Evolutionary conservation across 2,888 invertebrate genomes (phyloP).

Genomic region (Nymphalis c-album): DNA sequence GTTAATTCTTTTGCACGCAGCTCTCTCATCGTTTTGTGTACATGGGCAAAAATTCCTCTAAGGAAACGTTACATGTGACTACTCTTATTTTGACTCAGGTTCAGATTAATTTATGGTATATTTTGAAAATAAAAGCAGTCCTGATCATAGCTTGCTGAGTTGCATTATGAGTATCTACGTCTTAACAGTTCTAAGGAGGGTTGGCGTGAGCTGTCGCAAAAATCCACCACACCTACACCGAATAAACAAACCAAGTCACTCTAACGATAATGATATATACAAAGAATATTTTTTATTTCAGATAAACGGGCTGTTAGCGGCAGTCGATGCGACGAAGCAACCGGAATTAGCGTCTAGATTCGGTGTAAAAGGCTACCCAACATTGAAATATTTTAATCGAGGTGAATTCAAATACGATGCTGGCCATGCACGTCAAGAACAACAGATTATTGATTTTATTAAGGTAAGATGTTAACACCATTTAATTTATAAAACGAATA

Average conservation of each 20-base stretch:
- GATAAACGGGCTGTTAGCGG: conserved; percentile 88
- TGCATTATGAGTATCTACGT: no score
- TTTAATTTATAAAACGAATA: not conserved
- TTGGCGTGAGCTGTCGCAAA: no score
- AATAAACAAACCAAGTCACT: no score
- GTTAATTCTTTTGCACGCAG: conserved; percentile 16
- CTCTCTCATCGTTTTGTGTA: conserved; percentile 13
- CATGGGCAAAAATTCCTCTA: not conserved
- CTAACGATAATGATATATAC: no score
- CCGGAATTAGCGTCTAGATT: conserved; percentile 84
- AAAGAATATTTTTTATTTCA: conserved; percentile 45
- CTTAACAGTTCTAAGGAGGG: no score
- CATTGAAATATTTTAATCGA: conserved; percentile 88
- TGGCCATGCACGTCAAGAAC: conserved; percentile 87
- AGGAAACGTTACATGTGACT: not conserved
- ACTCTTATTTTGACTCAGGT: conserved; percentile 26
- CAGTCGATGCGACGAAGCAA: conserved; percentile 92
- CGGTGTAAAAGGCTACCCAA: conserved; percentile 89
- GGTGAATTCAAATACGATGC: conserved; percentile 91
- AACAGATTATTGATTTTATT: conserved; percentile 91
- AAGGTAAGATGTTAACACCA: conserved; percentile 64
- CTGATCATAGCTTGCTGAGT: no score
- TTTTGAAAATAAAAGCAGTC: no score
- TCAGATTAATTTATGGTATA: not conserved
- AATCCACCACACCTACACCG: no score